These are phyloP conservation scores for Ammodytes dubius DNA, from an alignment of 2,113 vertebrate species.

Conservation along the genomic window DNA sequence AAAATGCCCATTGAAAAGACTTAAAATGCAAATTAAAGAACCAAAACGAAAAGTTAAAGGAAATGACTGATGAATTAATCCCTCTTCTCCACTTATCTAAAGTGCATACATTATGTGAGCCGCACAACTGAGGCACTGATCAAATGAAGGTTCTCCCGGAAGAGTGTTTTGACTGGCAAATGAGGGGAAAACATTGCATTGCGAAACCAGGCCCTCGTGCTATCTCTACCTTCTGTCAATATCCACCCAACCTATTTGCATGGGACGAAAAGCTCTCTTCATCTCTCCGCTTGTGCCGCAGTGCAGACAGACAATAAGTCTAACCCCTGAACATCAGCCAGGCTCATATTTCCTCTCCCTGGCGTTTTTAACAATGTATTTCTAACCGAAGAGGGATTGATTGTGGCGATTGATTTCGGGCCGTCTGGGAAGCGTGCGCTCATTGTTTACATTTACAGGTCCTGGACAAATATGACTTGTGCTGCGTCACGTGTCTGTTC, in stretches of 20 bases:
- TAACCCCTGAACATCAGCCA: slow-evolving; percentile 18
- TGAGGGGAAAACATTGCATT: slow-evolving; percentile 40
- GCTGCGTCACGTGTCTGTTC: too few species aligned
- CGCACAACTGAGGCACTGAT: neutral
- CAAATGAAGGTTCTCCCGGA: neutral
- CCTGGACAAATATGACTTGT: neutral
- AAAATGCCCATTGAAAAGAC: neutral
- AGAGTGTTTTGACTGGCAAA: slow-evolving; percentile 58
- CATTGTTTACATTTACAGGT: slow-evolving; percentile 37
- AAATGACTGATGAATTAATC: neutral
- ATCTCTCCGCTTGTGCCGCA: slow-evolving; percentile 40
- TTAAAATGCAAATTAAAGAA: neutral
- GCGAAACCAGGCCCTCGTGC: slow-evolving; percentile 16
- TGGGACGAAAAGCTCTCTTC: slow-evolving; percentile 20
- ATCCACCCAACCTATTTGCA: slow-evolving; percentile 40
- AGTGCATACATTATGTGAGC: neutral
- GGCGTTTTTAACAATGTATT: slow-evolving; percentile 16
- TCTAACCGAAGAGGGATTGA: neutral
- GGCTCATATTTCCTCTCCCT: slow-evolving; percentile 27
- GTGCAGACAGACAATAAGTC: slow-evolving; percentile 47
- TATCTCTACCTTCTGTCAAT: slow-evolving; percentile 49
- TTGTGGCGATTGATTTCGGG: neutral
- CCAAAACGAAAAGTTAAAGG: neutral
- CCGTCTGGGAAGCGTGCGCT: neutral
- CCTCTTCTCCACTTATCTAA: neutral